phyloP scores from a whole-genome alignment of 2,888 invertebrate genomes.

The Eristalis intricaria region DNA sequence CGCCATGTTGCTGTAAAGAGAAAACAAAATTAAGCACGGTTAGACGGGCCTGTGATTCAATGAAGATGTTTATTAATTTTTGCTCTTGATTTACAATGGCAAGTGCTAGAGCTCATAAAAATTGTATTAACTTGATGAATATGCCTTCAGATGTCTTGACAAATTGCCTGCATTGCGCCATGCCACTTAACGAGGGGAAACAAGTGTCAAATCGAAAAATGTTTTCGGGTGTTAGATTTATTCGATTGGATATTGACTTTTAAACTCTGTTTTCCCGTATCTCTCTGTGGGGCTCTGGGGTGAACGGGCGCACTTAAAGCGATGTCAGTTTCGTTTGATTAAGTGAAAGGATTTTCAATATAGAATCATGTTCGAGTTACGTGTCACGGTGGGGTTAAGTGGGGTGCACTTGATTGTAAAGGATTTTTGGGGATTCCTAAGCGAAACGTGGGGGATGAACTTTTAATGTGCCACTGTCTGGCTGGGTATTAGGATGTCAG shows the following conservation, averaged over 20 bases:
- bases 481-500: not conserved
- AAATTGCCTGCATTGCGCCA: not conserved
- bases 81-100: not conserved
- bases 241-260: not conserved
- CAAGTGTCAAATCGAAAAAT: not conserved
- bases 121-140: not conserved
- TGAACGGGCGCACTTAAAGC: not conserved
- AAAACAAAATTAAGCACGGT: constrained; percentile 1
- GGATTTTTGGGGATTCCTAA: not conserved
- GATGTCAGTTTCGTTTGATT: not conserved
- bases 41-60: not conserved
- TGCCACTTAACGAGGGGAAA: not conserved
- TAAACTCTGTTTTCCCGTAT: not conserved
- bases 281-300: no score
- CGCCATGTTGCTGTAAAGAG: constrained; percentile 77
- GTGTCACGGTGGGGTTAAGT: not conserved
- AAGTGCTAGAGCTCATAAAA: not conserved
- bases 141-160: not conserved
- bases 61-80: constrained; percentile 1
- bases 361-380: not conserved
- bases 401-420: not conserved
- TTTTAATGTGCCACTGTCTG: not conserved
- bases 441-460: not conserved
- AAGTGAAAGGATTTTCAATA: not conserved
- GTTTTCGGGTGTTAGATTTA: not conserved